phyloP scores from a whole-genome alignment of 2,888 invertebrate species.

The Andrena bucephala region DNA sequence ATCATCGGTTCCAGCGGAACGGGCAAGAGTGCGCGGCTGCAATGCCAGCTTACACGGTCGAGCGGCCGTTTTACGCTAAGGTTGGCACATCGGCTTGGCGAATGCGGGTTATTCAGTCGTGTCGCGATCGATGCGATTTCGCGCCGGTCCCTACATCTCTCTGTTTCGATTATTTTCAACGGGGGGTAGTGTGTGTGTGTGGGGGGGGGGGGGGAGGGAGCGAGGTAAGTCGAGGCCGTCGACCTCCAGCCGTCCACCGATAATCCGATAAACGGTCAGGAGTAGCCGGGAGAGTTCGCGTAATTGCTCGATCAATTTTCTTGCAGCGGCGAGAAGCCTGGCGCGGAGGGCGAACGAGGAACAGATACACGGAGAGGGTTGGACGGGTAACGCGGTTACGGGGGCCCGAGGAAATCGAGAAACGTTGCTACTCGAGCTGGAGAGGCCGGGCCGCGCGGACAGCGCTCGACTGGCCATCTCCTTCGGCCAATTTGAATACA shows the following conservation, averaged over 20 bases:
- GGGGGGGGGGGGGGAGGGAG: neutral
- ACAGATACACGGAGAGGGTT: neutral
- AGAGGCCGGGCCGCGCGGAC: neutral
- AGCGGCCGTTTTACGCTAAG: constrained; percentile 56
- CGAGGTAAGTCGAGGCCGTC: constrained; percentile 40
- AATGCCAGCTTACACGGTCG: constrained; percentile 59
- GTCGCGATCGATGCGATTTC: constrained; percentile 55
- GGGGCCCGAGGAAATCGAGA: constrained; percentile 44
- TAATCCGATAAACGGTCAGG: constrained; percentile 55
- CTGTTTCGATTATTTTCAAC: constrained; percentile 58
- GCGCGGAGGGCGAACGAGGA: neutral
- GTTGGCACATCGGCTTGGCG: constrained; percentile 63
- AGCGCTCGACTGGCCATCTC: constrained; percentile 23
- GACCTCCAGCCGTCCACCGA: constrained; percentile 51
- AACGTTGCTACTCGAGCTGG: constrained; percentile 29
- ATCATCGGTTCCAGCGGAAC: constrained; percentile 55
- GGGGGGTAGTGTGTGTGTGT: no score
- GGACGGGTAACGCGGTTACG: constrained; percentile 42
- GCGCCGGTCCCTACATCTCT: constrained; percentile 13
- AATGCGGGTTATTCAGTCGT: constrained; percentile 57
- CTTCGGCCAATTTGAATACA: constrained; percentile 50
- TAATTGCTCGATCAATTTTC: constrained; percentile 71
- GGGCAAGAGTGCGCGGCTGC: constrained; percentile 35
- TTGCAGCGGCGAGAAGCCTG: constrained; percentile 31
- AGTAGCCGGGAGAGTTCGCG: constrained; percentile 47